Percentiles rank a stretch among this genome's conserved stretches.
Conservation (phyloP, 1,140 invertebrate species). For the Pomacea maculata region DNA sequence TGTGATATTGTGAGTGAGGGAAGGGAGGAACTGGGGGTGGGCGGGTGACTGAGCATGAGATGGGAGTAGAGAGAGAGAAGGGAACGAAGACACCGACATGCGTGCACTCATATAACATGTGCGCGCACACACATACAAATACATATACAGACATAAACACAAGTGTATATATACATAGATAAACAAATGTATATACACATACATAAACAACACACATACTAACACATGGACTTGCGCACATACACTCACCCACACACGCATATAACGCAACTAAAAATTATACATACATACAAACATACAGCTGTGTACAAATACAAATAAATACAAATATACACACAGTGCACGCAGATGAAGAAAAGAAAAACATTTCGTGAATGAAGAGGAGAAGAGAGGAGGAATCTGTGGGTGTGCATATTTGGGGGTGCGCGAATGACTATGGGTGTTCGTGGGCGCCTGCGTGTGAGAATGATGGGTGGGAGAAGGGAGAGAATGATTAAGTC, state of each 20-base stretch:
- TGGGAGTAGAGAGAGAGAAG: background rate
- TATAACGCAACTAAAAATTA: background rate
- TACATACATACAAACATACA: background rate
- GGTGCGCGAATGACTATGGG: background rate
- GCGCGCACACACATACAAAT: too few species aligned
- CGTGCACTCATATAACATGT: too few species aligned
- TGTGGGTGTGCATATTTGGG: background rate
- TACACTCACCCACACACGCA: background rate
- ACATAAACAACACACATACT: background rate
- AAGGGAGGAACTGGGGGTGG: background rate
- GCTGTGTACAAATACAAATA: background rate
- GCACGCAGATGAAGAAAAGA: background rate
- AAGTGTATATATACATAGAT: background rate
- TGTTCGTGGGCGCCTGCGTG: background rate
- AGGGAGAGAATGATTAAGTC: background rate
- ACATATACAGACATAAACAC: background rate
- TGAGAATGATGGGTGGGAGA: background rate
- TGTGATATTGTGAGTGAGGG: too few species aligned
- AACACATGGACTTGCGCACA: background rate
- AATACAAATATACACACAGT: slow-evolving; percentile 1
- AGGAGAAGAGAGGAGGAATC: background rate
- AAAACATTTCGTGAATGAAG: background rate
- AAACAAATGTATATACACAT: background rate
- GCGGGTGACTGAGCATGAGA: background rate
- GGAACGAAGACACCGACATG: too few species aligned